Conservation (phyloP, 1,140 invertebrate species). For the Galleria mellonella region DNA sequence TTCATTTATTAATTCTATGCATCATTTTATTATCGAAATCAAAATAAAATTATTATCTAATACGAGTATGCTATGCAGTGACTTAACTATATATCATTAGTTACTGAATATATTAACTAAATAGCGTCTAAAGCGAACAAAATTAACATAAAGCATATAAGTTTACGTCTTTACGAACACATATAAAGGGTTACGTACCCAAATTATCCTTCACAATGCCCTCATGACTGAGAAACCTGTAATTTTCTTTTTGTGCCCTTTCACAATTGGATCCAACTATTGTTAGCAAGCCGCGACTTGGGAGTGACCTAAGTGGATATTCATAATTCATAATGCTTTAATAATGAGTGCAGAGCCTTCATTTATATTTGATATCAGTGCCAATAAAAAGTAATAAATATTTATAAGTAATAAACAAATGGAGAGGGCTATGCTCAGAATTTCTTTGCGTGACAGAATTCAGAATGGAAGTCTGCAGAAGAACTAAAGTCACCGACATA, state of each 20-base stretch:
- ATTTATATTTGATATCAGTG: no score
- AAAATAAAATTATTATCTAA: background rate
- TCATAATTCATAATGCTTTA: no score
- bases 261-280: constrained; percentile 13
- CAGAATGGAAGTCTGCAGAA: no score
- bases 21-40: no score
- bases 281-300: constrained; percentile 6
- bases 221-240: constrained; percentile 14
- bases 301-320: background rate
- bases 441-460: no score
- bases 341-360: no score
- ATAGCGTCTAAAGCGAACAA: background rate
- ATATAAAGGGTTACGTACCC: constrained; percentile 19
- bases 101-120: background rate
- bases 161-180: background rate
- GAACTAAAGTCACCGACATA: no score
- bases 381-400: background rate
- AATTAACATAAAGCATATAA: constrained; percentile 8
- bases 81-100: no score
- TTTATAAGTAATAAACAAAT: background rate
- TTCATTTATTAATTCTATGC: no score
- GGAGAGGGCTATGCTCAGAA: no score
- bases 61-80: background rate
- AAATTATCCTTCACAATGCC: constrained; percentile 31
- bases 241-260: constrained; percentile 27